These are phyloP conservation scores for Rafetus swinhoei DNA, from an alignment of 2,113 vertebrate genomes.

Conservation along the genomic window DNA sequence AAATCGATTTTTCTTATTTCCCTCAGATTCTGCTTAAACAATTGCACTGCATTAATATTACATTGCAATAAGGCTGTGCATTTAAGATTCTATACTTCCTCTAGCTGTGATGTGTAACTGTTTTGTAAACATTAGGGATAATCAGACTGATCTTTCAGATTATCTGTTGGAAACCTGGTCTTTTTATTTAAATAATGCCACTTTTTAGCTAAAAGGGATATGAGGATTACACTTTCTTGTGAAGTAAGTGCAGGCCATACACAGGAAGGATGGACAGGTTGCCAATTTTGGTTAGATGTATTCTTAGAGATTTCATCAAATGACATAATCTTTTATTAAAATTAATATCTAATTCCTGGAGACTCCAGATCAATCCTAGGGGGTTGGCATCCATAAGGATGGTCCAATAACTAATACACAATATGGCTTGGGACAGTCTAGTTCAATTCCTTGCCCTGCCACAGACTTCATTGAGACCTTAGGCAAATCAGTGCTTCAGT, in stretches of 20 bases:
- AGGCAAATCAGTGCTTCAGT: background rate
- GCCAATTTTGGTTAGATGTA: too few species aligned
- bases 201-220: background rate
- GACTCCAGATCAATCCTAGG: too few species aligned
- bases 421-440: background rate
- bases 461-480: background rate
- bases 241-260: background rate
- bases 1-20: background rate
- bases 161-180: background rate
- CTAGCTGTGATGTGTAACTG: background rate
- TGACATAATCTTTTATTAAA: too few species aligned
- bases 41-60: background rate
- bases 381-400: background rate
- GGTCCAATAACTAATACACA: background rate
- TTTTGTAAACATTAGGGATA: slow-evolving; percentile 36
- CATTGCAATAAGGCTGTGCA: rapidly evolving
- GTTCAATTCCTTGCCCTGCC: background rate
- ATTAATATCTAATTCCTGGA: too few species aligned
- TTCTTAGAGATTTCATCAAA: too few species aligned
- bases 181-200: background rate
- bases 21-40: background rate
- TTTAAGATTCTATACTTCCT: background rate
- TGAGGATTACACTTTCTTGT: background rate
- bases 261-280: background rate
- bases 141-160: slow-evolving; percentile 26